A percentile compares a stretch with the other conserved stretches of the same genome.
Conservation (phyloP, 2,888 invertebrate genomes). For the Pogonocherus hispidulus region DNA sequence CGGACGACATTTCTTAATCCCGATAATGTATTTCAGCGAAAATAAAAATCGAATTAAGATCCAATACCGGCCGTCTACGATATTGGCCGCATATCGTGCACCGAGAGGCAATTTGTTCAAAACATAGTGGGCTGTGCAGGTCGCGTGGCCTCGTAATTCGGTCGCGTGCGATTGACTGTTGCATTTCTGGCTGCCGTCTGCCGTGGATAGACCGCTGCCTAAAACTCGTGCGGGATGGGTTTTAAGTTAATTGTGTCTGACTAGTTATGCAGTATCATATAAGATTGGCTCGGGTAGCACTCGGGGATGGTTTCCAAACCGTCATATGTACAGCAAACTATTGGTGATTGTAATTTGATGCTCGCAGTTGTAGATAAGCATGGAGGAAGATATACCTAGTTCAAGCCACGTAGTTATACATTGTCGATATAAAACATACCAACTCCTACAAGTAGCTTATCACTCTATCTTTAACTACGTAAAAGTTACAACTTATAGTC, state of each 20-base stretch:
- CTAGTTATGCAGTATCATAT: neutral
- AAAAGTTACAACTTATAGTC: too few species aligned
- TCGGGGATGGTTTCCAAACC: too few species aligned
- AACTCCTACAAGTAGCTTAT: too few species aligned
- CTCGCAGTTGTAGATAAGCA: too few species aligned
- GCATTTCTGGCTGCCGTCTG: neutral
- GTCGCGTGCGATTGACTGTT: conserved; percentile 40
- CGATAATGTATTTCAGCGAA: conserved; percentile 44
- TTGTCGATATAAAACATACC: too few species aligned
- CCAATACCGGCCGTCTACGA: conserved; percentile 49
- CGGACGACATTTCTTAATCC: conserved; percentile 38
- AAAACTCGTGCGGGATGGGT: neutral
- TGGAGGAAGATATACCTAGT: too few species aligned
- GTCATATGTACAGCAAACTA: too few species aligned
- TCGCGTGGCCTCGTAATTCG: conserved; percentile 38
- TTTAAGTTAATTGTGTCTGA: neutral
- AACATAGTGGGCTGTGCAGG: conserved; percentile 40
- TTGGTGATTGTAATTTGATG: too few species aligned
- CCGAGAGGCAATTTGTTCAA: conserved; percentile 41
- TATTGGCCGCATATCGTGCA: conserved; percentile 36
- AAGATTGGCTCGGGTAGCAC: too few species aligned
- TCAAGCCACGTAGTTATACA: too few species aligned
- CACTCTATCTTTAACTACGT: too few species aligned
- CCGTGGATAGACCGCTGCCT: neutral
- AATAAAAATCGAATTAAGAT: conserved; percentile 54